Base-by-base conservation (phyloP, 2,888 invertebrate species). In the Danaus chrysippus region DNA sequence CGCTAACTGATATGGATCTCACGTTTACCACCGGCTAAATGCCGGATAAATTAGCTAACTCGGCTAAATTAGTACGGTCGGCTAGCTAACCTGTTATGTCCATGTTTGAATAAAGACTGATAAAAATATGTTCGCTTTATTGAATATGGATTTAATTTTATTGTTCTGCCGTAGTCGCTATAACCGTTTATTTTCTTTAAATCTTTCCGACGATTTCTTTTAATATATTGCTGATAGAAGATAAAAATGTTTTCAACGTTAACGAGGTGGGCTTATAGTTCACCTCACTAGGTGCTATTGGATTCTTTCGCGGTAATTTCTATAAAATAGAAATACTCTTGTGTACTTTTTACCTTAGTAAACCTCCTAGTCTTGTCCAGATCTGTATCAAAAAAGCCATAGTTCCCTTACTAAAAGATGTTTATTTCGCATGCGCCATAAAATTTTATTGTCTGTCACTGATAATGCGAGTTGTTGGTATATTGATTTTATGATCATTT, bases 21-120 rank as follows among this genome's bases (percentile, higher is more conserved):
- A 87, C 88, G 88, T 86, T 87, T 84, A 81, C 86, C 75, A 75
- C 76, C 79, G 77, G 82, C 85, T 86, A 88, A 88, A 87, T 87
- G 86, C 79, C 76, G 80, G 84, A 84, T 88, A 88, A 87, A 86
- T 88, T 85, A 87, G 85, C 82, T 82, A 81, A 84, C 84, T 73
- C 78, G 84, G 78, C 82, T 85, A 83, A 87, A 85, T 87, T 84
- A 82, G 82, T 82, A 73, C 67, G 73, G 75, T 76, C 74, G 72
- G 74, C 77, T 74, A 72, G 57, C 61, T 54, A 63, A 64, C 61
- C 66, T 64, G 61, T 62, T 66, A 63, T 59, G 57, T 65, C 63
- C 54, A 61, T 62, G 66, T 68, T 66, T 62, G 62, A 60, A 59
- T 59, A 19, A 46, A 43, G n/a, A 44, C 13, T 57, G 17, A 23